These are phyloP conservation scores for Idaea dimidiata DNA, from an alignment of 2,888 invertebrate species.

Conservation along the genomic window DNA sequence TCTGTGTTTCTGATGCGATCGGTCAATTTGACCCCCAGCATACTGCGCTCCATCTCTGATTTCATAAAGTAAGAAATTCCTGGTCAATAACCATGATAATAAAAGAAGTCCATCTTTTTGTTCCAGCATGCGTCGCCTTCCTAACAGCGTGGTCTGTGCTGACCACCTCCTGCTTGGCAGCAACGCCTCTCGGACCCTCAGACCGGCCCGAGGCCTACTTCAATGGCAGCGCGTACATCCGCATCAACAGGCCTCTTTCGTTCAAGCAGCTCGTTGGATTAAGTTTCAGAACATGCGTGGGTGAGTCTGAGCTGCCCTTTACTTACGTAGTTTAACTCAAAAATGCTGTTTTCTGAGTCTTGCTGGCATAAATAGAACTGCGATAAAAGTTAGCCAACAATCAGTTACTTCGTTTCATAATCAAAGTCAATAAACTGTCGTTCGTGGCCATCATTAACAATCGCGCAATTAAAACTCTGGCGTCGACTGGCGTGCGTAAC, in stretches of 20 bases:
- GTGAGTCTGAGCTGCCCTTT: slow-evolving; percentile 73
- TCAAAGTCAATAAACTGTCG: neutral
- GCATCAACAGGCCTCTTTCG: slow-evolving; percentile 86
- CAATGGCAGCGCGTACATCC: slow-evolving; percentile 89
- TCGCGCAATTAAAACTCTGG: neutral
- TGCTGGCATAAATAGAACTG: neutral
- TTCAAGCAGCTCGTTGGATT: slow-evolving; percentile 90
- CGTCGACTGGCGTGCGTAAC: neutral
- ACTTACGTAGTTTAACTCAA: too few species aligned
- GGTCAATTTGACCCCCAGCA: too few species aligned
- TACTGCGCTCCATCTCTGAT: too few species aligned
- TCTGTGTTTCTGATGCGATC: too few species aligned
- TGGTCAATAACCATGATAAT: too few species aligned
- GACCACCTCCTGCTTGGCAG: slow-evolving; percentile 38
- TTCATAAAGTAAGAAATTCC: neutral
- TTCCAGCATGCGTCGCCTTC: slow-evolving; percentile 42
- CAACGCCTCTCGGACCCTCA: slow-evolving; percentile 74
- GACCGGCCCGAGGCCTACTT: slow-evolving; percentile 90
- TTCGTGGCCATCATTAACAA: neutral
- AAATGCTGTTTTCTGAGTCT: neutral
- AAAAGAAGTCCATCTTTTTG: slow-evolving; percentile 17
- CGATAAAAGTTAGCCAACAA: neutral
- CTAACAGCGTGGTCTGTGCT: slow-evolving; percentile 36
- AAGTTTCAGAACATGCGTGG: slow-evolving; percentile 90
- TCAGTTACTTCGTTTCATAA: neutral